A percentile compares a stretch with the other conserved stretches of the same genome.
Evolutionary conservation across 2,113 vertebrate species (phyloP).

Genomic region (Onychorhynchus coronatus): DNA sequence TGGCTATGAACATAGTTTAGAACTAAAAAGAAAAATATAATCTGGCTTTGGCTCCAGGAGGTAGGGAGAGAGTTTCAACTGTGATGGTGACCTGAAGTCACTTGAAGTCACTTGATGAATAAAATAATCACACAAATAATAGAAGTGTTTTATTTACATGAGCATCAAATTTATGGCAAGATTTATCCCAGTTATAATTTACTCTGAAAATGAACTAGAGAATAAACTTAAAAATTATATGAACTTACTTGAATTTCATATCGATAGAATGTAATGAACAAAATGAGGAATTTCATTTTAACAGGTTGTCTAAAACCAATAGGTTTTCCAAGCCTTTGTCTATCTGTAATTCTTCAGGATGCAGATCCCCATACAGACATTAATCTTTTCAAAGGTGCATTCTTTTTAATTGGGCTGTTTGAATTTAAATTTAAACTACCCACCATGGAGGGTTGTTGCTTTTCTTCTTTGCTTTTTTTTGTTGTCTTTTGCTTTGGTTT

Average conservation of each 20-base stretch:
- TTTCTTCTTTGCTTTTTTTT: neutral
- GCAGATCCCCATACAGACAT: neutral
- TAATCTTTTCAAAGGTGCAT: neutral
- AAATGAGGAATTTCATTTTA: neutral
- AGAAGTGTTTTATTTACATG: neutral
- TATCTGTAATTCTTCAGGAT: neutral
- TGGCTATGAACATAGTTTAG: neutral
- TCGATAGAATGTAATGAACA: neutral
- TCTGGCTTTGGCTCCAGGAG: neutral
- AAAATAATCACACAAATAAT: neutral
- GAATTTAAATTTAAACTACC: neutral
- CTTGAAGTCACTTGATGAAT: too few relatives aligned
- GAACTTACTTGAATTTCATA: neutral
- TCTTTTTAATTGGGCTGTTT: neutral
- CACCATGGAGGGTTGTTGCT: accelerated
- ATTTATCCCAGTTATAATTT: neutral
- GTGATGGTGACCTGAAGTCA: neutral
- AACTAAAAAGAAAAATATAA: neutral
- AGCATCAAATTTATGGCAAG: neutral
- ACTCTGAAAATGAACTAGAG: neutral
- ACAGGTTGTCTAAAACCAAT: neutral
- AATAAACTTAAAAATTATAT: neutral
- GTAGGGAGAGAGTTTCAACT: neutral
- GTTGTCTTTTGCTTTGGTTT: neutral
- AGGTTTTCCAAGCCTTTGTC: constrained; percentile 9